phyloP scores from a whole-genome alignment of 2,113 vertebrate genomes.

The Suricata suricatta region DNA sequence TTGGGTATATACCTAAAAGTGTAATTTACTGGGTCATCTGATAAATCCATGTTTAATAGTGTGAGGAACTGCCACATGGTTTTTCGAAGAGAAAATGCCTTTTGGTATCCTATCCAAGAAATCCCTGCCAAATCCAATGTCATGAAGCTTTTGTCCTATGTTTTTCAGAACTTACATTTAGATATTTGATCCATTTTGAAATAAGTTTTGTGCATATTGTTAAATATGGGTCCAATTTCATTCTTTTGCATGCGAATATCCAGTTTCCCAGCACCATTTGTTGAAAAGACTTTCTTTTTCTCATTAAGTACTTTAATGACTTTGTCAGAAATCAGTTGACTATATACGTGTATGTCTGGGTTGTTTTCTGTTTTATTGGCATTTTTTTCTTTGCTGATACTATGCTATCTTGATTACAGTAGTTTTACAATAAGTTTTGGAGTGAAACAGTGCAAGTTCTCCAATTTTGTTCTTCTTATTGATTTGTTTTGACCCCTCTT shows the following conservation, averaged over 20 bases:
- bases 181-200: neutral
- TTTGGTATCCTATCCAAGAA: neutral
- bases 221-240: neutral
- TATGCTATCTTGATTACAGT: neutral
- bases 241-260: neutral
- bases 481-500: neutral
- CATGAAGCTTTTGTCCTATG: neutral
- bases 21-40: neutral
- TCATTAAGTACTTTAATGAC: neutral
- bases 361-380: neutral
- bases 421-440: neutral
- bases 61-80: neutral
- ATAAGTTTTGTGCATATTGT: neutral
- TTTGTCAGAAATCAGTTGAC: neutral
- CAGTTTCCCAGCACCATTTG: neutral
- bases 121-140: neutral
- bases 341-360: neutral
- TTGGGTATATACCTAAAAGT: neutral
- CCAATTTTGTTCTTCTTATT: constrained; percentile 20
- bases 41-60: neutral
- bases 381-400: neutral
- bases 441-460: neutral
- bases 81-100: neutral
- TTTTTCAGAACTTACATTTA: neutral
- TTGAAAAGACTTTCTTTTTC: neutral